Base-by-base conservation (phyloP, 2,797 vertebrate genomes). In the Sebastes iracundus region DNA sequence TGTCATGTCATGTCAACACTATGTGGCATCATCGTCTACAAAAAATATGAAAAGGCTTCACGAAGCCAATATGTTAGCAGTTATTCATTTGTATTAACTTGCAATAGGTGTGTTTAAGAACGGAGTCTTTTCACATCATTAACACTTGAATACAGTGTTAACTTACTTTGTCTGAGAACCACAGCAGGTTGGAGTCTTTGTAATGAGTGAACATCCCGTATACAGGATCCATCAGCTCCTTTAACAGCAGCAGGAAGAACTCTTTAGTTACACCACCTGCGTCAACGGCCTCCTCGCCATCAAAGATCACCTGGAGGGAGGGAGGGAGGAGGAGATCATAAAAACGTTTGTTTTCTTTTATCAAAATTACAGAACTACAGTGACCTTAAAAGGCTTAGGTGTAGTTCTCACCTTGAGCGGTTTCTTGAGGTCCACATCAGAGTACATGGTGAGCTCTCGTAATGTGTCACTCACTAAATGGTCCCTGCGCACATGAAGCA, bases 151-250 rank as follows among this genome's bases (percentile, higher is more conserved):
- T 27, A 52, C 11, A 65, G 20, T 59, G 16, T 55, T 23, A 23
- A 90, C 97, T 96, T 91, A 99, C 98, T 89, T 96, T 99, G 89
- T 99, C 98, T 73, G 98, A 99, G 94, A 99, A 99, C 98, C 98
- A 99, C 68, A 99, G 94, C 61, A 99, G 95, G 92, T 98, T 97
- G 72, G 98, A 99, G 63, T 99, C 97, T 18, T 96, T 93, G 81
- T 98, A 97, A 81, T 96, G 96, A n/a, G 97, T 98, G 93, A 99
- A 99, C 98, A 99, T 99, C 86, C 98, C 98, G 13, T 99, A 99
- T 62, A 98, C 96, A 1, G 98, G 98, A 93, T 99, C 98, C 94
- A 99, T 93, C 72, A 99, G 95, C 84, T 99, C 98, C 93, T 98
- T 99, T 11, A 99, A 89, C 63, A 99, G 93, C 83, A 99, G 93